A percentile compares a stretch with the other conserved stretches of the same genome.
Conservation (phyloP, 2,113 vertebrate genomes). For the Sula dactylatra region DNA sequence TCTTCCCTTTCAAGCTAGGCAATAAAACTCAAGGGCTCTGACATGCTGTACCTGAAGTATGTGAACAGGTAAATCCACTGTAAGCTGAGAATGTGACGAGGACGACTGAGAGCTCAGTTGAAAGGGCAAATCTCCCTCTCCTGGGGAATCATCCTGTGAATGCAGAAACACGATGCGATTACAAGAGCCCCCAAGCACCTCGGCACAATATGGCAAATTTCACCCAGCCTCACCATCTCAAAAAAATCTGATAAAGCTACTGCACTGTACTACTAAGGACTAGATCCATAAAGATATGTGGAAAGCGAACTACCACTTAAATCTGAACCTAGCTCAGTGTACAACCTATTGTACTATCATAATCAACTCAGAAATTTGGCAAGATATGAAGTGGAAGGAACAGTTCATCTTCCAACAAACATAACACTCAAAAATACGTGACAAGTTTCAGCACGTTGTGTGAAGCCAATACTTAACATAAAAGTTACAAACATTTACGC, state of each 20-base stretch:
- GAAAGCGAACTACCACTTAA: neutral
- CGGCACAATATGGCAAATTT: neutral
- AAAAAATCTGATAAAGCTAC: neutral
- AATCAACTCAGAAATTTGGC: neutral
- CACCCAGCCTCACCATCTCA: neutral
- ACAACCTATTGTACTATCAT: neutral
- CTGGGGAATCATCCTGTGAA: conserved; percentile 84
- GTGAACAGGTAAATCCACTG: conserved; percentile 88
- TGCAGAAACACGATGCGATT: neutral
- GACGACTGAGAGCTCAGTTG: conserved; percentile 87
- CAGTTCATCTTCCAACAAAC: neutral
- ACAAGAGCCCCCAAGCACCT: neutral
- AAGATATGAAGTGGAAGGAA: neutral
- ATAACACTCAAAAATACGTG: neutral
- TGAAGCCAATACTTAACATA: neutral
- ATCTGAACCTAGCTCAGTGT: neutral
- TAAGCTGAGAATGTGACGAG: conserved; percentile 85
- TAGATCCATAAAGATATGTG: neutral
- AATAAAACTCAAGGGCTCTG: neutral
- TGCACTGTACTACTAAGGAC: neutral
- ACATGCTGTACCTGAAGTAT: conserved; percentile 85
- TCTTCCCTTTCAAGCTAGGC: neutral
- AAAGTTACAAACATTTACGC: neutral
- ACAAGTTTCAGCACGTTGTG: neutral
- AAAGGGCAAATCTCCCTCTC: conserved; percentile 86